phyloP scores from a whole-genome alignment of 2,113 vertebrate genomes.

The Danio rerio region GRCz12tu NC_133199.1:7741001-7741500 shows the following conservation, averaged over 20 bases:
- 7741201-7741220: constrained; percentile 85
- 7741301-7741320: not conserved
- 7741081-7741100: not conserved
- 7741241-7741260: constrained; percentile 89
- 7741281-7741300: not conserved
- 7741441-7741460: constrained; percentile 73
- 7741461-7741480: constrained; percentile 75
- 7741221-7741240: constrained; percentile 93
- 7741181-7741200: constrained; percentile 79
- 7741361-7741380: constrained; percentile 87
- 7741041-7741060: not conserved
- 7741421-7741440: constrained; percentile 87
- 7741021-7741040: not conserved
- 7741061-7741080: not conserved
- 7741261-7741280: constrained; percentile 81
- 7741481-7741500: constrained; percentile 73
- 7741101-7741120: not conserved
- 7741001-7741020: no score
- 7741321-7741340: constrained; percentile 54
- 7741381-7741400: constrained; percentile 87
- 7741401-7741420: constrained; percentile 86
- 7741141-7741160: constrained; percentile 88
- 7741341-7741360: constrained; percentile 51
- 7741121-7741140: constrained; percentile 81
- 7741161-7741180: constrained; percentile 79